phyloP scores from a whole-genome alignment of 2,797 vertebrate genomes.

The Sebastes nivosus region DNA sequence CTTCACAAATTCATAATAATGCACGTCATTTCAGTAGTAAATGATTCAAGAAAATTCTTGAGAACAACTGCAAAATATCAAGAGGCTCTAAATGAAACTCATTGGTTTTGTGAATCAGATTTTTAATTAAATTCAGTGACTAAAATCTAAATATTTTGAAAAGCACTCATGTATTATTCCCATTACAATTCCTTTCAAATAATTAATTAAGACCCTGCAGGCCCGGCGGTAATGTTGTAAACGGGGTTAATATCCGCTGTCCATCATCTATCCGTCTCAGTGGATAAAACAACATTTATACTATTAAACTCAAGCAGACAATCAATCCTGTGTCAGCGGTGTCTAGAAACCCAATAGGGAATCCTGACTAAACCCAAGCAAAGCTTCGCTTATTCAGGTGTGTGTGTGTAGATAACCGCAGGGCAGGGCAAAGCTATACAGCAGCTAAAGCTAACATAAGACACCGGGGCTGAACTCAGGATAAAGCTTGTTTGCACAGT shows the following conservation, averaged over 20 bases:
- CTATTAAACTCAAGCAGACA: conserved; percentile 42
- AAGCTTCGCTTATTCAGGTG: conserved; percentile 69
- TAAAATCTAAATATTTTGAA: background rate
- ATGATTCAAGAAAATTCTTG: background rate
- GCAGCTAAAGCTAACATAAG: conserved; percentile 74
- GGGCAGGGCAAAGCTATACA: conserved; percentile 69
- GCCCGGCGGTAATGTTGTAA: background rate
- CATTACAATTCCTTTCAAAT: background rate
- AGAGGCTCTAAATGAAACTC: background rate
- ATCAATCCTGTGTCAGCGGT: conserved; percentile 48
- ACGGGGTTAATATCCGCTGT: conserved; percentile 8
- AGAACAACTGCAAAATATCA: background rate
- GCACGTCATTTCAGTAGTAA: background rate
- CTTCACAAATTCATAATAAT: background rate
- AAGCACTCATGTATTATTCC: background rate
- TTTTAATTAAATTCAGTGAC: background rate
- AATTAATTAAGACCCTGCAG: background rate
- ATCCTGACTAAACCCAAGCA: conserved; percentile 60
- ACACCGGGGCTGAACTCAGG: conserved; percentile 59
- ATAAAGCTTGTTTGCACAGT: conserved; percentile 63
- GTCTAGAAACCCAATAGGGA: conserved; percentile 46
- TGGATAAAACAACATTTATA: conserved; percentile 62
- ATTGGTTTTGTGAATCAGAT: background rate
- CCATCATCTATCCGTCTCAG: conserved; percentile 2
- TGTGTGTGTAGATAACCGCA: conserved; percentile 46